A percentile compares a stretch with the other conserved stretches of the same genome.
Evolutionary conservation across 2,113 vertebrate species (phyloP).

Genomic region (Rhea americana): DNA sequence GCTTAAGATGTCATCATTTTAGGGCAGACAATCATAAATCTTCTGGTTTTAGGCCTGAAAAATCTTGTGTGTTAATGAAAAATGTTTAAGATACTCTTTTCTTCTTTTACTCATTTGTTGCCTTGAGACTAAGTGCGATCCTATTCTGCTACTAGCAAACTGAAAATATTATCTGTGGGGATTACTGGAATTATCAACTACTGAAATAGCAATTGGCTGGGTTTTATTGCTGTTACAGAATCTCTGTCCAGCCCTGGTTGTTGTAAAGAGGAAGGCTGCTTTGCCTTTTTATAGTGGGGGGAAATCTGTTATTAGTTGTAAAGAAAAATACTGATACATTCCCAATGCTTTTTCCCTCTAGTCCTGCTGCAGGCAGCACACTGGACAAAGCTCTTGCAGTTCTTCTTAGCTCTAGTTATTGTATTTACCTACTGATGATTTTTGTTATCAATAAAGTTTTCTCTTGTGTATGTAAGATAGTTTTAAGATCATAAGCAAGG

Average conservation of each 20-base stretch:
- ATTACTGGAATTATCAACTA: background rate
- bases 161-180: background rate
- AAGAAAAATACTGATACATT: background rate
- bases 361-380: background rate
- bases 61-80: background rate
- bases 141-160: background rate
- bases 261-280: background rate
- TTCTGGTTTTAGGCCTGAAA: background rate
- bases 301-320: background rate
- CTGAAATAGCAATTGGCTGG: background rate
- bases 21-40: background rate
- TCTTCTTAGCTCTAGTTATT: background rate
- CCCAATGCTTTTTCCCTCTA: background rate
- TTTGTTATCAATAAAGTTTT: background rate
- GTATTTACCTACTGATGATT: background rate
- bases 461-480: rapidly evolving
- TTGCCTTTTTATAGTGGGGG: background rate
- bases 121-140: background rate
- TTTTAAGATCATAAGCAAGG: background rate
- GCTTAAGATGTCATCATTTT: background rate
- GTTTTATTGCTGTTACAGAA: background rate
- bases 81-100: background rate
- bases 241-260: background rate
- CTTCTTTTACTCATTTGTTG: background rate
- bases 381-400: background rate